Evolutionary conservation across 2,113 vertebrate species (phyloP), one percentile per base, ranked within the genome.

Genomic region (Rhombomys opimus): DNA sequence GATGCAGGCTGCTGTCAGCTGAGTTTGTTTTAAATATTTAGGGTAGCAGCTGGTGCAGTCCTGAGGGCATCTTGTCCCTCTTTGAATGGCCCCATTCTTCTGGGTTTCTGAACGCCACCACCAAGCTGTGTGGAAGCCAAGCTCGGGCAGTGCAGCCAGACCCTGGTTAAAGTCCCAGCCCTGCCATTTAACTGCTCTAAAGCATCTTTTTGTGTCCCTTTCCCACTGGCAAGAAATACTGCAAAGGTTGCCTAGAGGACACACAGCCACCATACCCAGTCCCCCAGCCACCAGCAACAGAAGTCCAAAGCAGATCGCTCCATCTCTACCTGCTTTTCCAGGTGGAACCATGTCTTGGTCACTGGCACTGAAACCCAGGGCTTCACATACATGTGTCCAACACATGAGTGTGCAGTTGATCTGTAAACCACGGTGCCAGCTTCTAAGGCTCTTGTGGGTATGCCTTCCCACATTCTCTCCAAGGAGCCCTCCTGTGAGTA

Each of bases 261-360:
- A 41, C 50, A 1, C 0, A 0, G 57, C 27, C 72, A 0, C 11
- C 2, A n/a, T 23, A 68, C 77, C 78, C 38, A 20, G 22, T 59
- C 14, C 27, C 72, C 46, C 76, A 57, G 27, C 63, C 90, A 25
- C 65, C 18, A 5, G 18, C 72, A n/a, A 2, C 1, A 1, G 57
- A 22, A 4, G 27, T 61, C 22, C 72, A 10, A 17, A n/a, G 68
- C 75, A 2, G 38, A 54, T 1, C 30, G 27, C 5, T 11, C 23
- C 0, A 18, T 59, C 57, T 22, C 65, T n/a, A 2, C 25, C 35
- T 38, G 14, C 54, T 23, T 59, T 32, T 27, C 25, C 17, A 0
- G 12, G 32, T 3, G 15, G 75, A 32, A 4, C 46, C 9, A 0
- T 0, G 1, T 18, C 46, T 20, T 3, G 1, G 6, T 27, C 78